phyloP scores from a whole-genome alignment of 2,888 invertebrate genomes.

The Megastigmus dorsalis region DNA sequence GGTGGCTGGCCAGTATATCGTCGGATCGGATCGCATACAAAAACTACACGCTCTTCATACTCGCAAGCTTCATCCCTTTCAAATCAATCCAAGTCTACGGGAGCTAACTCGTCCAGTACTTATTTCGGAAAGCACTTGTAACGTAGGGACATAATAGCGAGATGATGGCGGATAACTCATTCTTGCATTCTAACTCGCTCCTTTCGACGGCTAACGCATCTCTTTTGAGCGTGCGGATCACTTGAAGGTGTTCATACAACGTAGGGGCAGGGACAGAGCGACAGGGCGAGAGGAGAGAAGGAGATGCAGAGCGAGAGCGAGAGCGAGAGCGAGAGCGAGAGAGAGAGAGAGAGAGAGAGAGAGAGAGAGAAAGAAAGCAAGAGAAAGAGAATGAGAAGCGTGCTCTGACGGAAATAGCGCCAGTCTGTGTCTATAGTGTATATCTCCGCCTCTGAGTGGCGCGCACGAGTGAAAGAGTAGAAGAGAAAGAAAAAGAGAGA shows the following conservation, averaged over 20 bases:
- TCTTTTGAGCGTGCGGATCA: not conserved
- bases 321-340: slow-evolving; percentile 34
- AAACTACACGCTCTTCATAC: too few species aligned
- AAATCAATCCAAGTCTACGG: too few species aligned
- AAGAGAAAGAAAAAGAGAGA: slow-evolving; percentile 54
- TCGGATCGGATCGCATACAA: too few species aligned
- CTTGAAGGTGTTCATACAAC: not conserved
- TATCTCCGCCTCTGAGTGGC: slow-evolving; percentile 10
- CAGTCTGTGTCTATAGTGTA: slow-evolving; percentile 11
- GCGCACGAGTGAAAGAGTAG: slow-evolving; percentile 45
- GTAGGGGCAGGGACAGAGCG: not conserved
- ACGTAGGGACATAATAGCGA: too few species aligned
- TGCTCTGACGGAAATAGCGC: slow-evolving; percentile 42
- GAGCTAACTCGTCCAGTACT: too few species aligned
- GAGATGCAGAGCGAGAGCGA: not conserved
- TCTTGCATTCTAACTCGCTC: not conserved
- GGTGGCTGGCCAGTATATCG: not conserved
- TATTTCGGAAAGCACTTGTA: not conserved
- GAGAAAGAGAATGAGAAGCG: slow-evolving; percentile 41
- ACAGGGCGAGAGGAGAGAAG: not conserved
- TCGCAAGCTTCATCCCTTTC: not conserved
- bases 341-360: slow-evolving; percentile 30
- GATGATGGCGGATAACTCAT: too few species aligned
- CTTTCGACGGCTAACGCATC: too few species aligned
- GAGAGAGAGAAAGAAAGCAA: slow-evolving; percentile 32